These are phyloP conservation scores for Octonoba sinensis DNA, from an alignment of 2,888 invertebrate genomes.

Conservation along the genomic window DNA sequence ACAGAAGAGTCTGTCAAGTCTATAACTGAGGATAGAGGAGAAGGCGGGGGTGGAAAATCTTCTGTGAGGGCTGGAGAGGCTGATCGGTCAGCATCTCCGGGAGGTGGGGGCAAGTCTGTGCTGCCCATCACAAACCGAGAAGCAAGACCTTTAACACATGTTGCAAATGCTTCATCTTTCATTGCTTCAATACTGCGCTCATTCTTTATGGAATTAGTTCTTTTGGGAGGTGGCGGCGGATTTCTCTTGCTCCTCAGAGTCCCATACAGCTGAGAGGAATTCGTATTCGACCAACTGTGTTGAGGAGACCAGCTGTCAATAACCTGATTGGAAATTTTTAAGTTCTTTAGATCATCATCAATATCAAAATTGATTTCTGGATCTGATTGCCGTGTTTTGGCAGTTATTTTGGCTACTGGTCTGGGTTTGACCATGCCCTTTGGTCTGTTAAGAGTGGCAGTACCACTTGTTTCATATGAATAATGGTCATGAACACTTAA, in stretches of 20 bases:
- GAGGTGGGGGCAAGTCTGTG: constrained; percentile 65
- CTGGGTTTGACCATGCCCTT: constrained; percentile 84
- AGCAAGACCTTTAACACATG: constrained; percentile 70
- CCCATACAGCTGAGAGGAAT: constrained; percentile 66
- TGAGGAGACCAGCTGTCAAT: constrained; percentile 58
- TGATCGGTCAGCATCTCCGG: constrained; percentile 30
- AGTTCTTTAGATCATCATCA: constrained; percentile 44
- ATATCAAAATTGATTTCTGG: constrained; percentile 54
- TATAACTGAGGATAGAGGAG: constrained; percentile 67
- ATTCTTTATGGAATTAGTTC: constrained; percentile 71
- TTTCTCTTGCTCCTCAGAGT: constrained; percentile 69
- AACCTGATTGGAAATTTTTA: constrained; percentile 46
- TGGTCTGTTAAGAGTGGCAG: constrained; percentile 87
- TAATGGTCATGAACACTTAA: constrained; percentile 58
- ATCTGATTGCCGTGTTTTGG: constrained; percentile 60
- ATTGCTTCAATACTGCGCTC: constrained; percentile 66
- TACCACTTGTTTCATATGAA: constrained; percentile 64
- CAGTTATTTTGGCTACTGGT: constrained; percentile 81
- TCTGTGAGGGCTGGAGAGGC: constrained; percentile 65
- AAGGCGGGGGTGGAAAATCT: constrained; percentile 70
- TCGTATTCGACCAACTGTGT: constrained; percentile 59
- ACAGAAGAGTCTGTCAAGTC: constrained; percentile 42
- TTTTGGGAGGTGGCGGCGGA: constrained; percentile 74
- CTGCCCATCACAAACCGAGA: constrained; percentile 67
- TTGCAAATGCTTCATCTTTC: constrained; percentile 71